Evolutionary conservation across 2,888 invertebrate genomes (phyloP), one percentile per base, ranked within the genome.

Genomic region (Dryadula phaetusa): DNA sequence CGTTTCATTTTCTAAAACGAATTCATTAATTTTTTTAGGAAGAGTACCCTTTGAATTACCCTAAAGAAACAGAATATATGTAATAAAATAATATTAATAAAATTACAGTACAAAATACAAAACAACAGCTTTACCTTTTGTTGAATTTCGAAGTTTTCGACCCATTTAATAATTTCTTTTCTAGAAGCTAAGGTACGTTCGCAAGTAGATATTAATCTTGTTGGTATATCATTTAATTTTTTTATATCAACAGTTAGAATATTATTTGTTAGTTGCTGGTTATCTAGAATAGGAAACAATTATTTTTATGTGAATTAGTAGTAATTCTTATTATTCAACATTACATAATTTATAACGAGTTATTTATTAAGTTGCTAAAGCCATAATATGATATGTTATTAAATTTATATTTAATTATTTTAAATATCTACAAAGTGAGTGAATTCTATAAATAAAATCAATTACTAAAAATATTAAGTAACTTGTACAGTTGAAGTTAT

Each of bases 111-210:
- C 7, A 2, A 3, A 56, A 25, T 22, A n/a, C n/a, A 56, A 25
- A 25, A 40, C 22, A 56, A 20, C 1, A 14, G 4, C 18, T 3
- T 7, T 5, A 87, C 90, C 81, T 84, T 84, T 70, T 84, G 80
- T 69, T 79, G 77, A 47, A 78, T 76, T 72, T 77, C 86, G 32
- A 88, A 72, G 40, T 77, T 67, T 67, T 85, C 83, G 64, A 92
- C 84, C 87, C 88, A 90, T 61, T 87, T 79, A 28, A 91, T 88
- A 10, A 92, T 81, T 70, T 88, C 87, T 73, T 85, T 84, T 72
- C 88, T 83, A 72, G 87, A 87, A 3, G 49, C 18, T 32, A 92
- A 71, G 3, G 86, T 84, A 65, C 87, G 79, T 72, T 92, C 87
- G 70, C 90, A 92, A 8, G 84, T 85, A 0, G 78, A 75, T 4